A percentile compares a stretch with the other conserved stretches of the same genome.
These are phyloP conservation scores for Camptogramma bilineatum DNA, from an alignment of 2,888 invertebrate species.

Conservation along the genomic window DNA sequence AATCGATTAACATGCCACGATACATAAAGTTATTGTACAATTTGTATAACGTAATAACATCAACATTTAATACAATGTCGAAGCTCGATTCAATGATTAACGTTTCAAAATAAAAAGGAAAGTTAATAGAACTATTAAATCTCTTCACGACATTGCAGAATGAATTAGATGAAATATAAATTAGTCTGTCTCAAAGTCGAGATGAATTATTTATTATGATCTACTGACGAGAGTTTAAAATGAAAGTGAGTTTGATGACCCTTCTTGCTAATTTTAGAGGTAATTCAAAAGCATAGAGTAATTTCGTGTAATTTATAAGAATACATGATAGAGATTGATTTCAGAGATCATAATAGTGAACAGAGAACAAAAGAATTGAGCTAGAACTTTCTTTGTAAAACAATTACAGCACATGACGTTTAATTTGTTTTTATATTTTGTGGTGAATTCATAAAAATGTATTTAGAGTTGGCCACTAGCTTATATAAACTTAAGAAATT, in stretches of 20 bases:
- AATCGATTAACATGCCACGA: neutral
- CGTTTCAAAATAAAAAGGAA: conserved; percentile 26
- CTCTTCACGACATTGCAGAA: conserved; percentile 33
- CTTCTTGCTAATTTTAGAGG: conserved; percentile 30
- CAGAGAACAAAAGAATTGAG: conserved; percentile 32
- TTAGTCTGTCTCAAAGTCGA: conserved; percentile 38
- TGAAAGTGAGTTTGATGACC: conserved; percentile 43
- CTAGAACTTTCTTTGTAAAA: conserved; percentile 8
- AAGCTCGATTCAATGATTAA: conserved; percentile 16
- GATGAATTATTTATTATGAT: conserved; percentile 36
- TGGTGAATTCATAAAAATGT: no score
- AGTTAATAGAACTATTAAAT: conserved; percentile 34
- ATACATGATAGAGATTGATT: conserved; percentile 35
- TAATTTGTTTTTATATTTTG: neutral
- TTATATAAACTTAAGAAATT: neutral
- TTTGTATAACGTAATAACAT: conserved; percentile 9
- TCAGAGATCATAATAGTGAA: conserved; percentile 24
- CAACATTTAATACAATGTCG: conserved; percentile 1
- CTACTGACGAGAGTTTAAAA: conserved; percentile 42
- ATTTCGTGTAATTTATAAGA: conserved; percentile 31
- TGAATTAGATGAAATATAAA: conserved; percentile 44
- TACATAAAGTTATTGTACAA: neutral
- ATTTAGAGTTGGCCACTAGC: neutral
- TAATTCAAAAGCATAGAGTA: conserved; percentile 23
- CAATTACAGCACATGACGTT: neutral